These are phyloP conservation scores for Brachyistius frenatus DNA, from an alignment of 2,113 vertebrate genomes.

Conservation along the genomic window DNA sequence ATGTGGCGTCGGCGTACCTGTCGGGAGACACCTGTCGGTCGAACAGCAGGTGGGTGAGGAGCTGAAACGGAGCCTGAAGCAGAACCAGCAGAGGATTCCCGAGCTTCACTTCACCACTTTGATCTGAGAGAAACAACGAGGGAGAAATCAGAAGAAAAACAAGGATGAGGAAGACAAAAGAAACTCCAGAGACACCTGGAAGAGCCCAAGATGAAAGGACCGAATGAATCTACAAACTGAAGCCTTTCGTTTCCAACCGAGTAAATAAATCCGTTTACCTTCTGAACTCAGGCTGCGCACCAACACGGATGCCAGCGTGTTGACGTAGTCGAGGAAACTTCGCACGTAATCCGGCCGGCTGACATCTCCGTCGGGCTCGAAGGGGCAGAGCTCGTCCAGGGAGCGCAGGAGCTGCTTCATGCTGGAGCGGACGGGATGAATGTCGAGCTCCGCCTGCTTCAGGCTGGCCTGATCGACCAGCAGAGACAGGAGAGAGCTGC, in stretches of 20 bases:
- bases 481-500: conserved; percentile 80
- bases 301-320: conserved; percentile 87
- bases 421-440: conserved; percentile 87
- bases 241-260: no score
- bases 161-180: background rate
- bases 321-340: conserved; percentile 89
- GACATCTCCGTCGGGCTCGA: conserved; percentile 60
- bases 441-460: conserved; percentile 87
- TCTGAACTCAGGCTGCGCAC: conserved; percentile 90
- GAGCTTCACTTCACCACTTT: conserved; percentile 86
- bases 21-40: conserved; percentile 94
- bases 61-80: conserved; percentile 91
- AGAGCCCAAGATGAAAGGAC: no score
- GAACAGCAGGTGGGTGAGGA: conserved; percentile 93
- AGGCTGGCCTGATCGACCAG: conserved; percentile 90
- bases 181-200: background rate
- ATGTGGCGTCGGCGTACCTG: conserved; percentile 83
- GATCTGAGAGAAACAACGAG: conserved; percentile 78
- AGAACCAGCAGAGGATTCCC: conserved; percentile 94
- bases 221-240: no score
- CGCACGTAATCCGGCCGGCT: conserved; percentile 85
- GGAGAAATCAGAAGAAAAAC: conserved; percentile 6
- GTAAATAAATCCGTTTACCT: conserved; percentile 55
- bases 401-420: conserved; percentile 89
- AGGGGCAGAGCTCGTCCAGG: conserved; percentile 84